Evolutionary conservation across 2,113 vertebrate genomes (phyloP).

Genomic region (Chrysochloris asiatica): DNA sequence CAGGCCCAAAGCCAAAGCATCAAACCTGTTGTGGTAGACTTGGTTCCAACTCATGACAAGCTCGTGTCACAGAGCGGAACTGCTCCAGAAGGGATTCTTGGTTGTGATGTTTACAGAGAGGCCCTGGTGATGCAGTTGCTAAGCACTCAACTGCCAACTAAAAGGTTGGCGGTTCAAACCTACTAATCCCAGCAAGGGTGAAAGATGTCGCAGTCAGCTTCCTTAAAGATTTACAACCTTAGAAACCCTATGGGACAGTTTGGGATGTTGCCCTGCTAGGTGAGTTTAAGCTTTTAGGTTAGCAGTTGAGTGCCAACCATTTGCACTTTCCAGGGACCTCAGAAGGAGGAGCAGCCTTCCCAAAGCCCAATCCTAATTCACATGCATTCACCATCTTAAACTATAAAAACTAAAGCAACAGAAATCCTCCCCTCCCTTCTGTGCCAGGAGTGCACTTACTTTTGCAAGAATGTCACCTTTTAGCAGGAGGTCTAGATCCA

Average conservation of each 20-base stretch:
- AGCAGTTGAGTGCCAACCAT: neutral
- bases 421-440: accelerated
- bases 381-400: neutral
- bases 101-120: neutral
- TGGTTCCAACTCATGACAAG: neutral
- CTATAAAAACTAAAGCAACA: neutral
- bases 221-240: neutral
- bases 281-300: neutral
- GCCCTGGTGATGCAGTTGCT: neutral
- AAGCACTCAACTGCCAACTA: neutral
- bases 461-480: constrained; percentile 4
- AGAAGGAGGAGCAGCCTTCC: neutral
- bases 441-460: neutral
- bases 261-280: neutral
- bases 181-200: neutral
- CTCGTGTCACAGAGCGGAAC: neutral
- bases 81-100: neutral
- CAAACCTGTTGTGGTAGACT: neutral
- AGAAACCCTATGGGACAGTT: neutral
- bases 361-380: neutral
- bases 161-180: neutral
- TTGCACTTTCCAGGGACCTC: neutral
- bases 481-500: constrained; percentile 43
- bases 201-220: neutral
- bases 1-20: too few relatives aligned